A percentile compares a stretch with the other conserved stretches of the same genome.
These are phyloP conservation scores for Ascaphus truei DNA, from an alignment of 2,113 vertebrate genomes.

Conservation along the genomic window DNA sequence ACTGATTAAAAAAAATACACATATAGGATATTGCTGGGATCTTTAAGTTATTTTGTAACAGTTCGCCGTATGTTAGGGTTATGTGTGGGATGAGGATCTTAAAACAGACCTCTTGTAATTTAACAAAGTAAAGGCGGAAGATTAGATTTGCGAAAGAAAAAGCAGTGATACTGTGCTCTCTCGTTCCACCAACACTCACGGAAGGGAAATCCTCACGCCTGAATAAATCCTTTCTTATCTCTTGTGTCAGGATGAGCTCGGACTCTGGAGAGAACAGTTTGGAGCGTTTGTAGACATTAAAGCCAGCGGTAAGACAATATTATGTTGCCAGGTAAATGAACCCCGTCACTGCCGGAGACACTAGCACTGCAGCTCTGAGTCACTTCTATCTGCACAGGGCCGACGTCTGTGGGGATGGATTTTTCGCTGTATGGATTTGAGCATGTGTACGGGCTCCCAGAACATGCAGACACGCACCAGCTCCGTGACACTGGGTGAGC, in stretches of 20 bases:
- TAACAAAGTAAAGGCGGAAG: too few species aligned
- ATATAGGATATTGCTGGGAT: too few species aligned
- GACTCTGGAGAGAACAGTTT: conserved; percentile 80
- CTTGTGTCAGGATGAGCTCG: conserved; percentile 50
- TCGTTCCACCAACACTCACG: too few species aligned
- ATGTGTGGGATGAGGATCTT: too few species aligned
- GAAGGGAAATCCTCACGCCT: too few species aligned
- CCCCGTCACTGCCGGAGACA: neutral
- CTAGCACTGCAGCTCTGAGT: neutral
- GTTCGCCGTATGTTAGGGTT: too few species aligned
- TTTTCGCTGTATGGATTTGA: conserved; percentile 81
- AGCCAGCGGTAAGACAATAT: conserved; percentile 69
- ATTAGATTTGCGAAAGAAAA: too few species aligned
- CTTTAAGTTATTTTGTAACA: too few species aligned
- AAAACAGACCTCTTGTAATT: too few species aligned
- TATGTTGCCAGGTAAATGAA: neutral
- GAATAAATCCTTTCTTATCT: conserved; percentile 23
- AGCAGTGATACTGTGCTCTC: too few species aligned
- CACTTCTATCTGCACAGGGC: conserved; percentile 61
- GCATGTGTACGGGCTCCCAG: conserved; percentile 84
- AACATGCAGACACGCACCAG: conserved; percentile 77
- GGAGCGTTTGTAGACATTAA: conserved; percentile 79
- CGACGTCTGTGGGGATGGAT: conserved; percentile 82
- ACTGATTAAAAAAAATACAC: too few species aligned
- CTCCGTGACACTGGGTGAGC: conserved; percentile 84